A percentile compares a stretch with the other conserved stretches of the same genome.
phyloP scores from a whole-genome alignment of 2,888 invertebrate genomes.

The Thelaira solivaga region DNA sequence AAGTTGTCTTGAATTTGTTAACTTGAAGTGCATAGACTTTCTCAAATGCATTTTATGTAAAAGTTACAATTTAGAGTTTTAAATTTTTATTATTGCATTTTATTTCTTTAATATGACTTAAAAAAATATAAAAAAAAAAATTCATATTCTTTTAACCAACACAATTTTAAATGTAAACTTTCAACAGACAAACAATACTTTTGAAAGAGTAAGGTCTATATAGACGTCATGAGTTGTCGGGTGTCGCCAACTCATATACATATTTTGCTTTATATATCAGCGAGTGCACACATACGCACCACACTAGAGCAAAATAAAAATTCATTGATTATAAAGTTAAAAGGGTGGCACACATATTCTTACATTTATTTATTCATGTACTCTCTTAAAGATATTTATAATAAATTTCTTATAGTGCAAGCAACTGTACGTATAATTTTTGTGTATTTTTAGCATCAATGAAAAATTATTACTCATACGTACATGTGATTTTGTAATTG shows the following conservation, averaged over 20 bases:
- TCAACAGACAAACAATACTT: neutral
- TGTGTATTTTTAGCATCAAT: slow-evolving; percentile 13
- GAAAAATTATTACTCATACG: slow-evolving; percentile 42
- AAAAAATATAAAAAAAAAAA: too few species aligned
- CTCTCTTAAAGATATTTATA: neutral
- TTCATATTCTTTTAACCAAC: too few species aligned
- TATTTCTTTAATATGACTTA: too few species aligned
- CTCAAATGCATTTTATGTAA: too few species aligned
- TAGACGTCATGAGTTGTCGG: slow-evolving; percentile 41
- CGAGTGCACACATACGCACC: neutral
- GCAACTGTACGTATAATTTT: slow-evolving; percentile 16
- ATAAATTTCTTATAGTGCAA: neutral
- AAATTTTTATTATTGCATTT: too few species aligned
- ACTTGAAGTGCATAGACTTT: too few species aligned
- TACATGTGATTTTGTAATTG: neutral
- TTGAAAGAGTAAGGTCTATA: slow-evolving; percentile 38
- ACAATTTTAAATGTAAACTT: neutral
- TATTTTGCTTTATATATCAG: slow-evolving; percentile 12
- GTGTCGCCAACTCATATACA: slow-evolving; percentile 26
- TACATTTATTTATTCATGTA: too few species aligned
- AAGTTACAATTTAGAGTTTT: too few species aligned
- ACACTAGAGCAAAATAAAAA: neutral
- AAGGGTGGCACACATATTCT: neutral
- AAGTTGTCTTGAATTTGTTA: too few species aligned
- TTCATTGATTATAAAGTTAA: slow-evolving; percentile 22